phyloP scores from a whole-genome alignment of 2,888 invertebrate species.

The Listrodromus nycthemerus region DNA sequence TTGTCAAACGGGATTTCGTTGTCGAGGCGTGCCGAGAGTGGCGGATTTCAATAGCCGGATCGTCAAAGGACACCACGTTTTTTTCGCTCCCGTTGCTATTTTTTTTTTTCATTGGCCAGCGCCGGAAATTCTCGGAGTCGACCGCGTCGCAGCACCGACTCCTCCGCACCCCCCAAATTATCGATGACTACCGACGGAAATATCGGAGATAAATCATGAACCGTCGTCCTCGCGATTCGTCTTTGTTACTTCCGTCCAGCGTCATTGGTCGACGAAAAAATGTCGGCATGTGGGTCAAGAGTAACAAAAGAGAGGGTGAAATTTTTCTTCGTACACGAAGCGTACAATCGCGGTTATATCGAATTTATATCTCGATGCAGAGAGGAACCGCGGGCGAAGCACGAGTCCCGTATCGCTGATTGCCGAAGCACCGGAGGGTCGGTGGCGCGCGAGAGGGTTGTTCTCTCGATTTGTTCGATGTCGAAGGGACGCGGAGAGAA shows the following conservation, averaged over 20 bases:
- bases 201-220: too few species aligned
- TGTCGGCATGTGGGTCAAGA: slow-evolving; percentile 44
- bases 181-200: not conserved
- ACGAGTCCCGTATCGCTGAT: slow-evolving; percentile 75
- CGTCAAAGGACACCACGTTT: not conserved
- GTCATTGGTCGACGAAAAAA: not conserved
- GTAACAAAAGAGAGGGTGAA: slow-evolving; percentile 23
- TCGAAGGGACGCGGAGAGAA: slow-evolving; percentile 27
- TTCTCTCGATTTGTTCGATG: slow-evolving; percentile 61
- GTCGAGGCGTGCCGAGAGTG: not conserved
- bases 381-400: slow-evolving; percentile 21
- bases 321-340: slow-evolving; percentile 45
- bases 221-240: not conserved
- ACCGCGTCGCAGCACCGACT: too few species aligned
- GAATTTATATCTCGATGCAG: slow-evolving; percentile 54
- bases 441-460: slow-evolving; percentile 7
- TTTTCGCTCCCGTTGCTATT: not conserved
- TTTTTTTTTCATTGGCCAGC: not conserved
- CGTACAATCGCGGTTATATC: slow-evolving; percentile 51
- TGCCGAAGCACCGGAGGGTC: slow-evolving; percentile 76
- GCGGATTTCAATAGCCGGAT: not conserved
- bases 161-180: not conserved
- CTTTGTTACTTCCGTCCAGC: not conserved
- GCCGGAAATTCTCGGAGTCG: not conserved
- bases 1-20: not conserved